Conservation (phyloP, 2,888 invertebrate genomes). For the Cryptocheilus praepositus region DNA sequence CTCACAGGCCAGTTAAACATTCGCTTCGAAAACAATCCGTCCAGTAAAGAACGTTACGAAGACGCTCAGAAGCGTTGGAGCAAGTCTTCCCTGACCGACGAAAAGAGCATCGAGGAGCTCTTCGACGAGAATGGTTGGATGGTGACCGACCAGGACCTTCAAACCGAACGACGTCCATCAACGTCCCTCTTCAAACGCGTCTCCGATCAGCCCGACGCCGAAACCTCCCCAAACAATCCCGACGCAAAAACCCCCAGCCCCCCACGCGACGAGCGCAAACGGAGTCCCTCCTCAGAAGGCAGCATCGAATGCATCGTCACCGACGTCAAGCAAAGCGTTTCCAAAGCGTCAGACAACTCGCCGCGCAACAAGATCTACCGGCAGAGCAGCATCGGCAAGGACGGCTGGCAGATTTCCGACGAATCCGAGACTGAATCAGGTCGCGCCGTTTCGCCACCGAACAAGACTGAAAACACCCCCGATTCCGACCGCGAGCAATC, state of each 20-base stretch:
- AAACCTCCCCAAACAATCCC: neutral
- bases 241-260: neutral
- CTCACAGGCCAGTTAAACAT: constrained; percentile 31
- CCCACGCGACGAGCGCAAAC: neutral
- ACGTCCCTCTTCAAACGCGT: neutral
- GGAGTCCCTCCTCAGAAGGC: neutral
- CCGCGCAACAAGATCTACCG: constrained; percentile 38
- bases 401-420: constrained; percentile 64
- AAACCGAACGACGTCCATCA: constrained; percentile 15
- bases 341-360: constrained; percentile 15
- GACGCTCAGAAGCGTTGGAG: constrained; percentile 28
- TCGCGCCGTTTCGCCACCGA: constrained; percentile 8
- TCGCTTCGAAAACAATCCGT: constrained; percentile 22
- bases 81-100: constrained; percentile 46
- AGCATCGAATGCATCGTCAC: constrained; percentile 3
- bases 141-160: constrained; percentile 61
- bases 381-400: constrained; percentile 56
- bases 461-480: no score
- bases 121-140: constrained; percentile 73
- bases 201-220: neutral
- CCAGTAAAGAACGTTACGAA: constrained; percentile 29
- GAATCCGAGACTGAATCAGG: constrained; percentile 62
- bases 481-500: neutral
- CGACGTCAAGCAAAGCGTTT: constrained; percentile 13
- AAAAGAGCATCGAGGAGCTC: constrained; percentile 58